These are phyloP conservation scores for Myotis myotis DNA, from an alignment of 2,797 vertebrate genomes.

Conservation along the genomic window DNA sequence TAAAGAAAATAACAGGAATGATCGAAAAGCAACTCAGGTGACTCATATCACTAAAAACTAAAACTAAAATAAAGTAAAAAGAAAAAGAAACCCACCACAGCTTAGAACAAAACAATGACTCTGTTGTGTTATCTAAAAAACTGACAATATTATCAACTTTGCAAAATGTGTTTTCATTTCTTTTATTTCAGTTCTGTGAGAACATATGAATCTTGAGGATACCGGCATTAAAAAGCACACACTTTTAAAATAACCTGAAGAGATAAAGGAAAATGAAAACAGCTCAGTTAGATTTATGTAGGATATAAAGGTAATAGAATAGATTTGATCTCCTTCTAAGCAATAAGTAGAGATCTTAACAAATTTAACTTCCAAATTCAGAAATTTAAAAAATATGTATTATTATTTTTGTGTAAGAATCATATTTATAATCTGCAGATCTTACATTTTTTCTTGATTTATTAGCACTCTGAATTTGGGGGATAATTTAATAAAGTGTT, in stretches of 20 bases:
- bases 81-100: background rate
- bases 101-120: background rate
- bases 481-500: slow-evolving; percentile 18
- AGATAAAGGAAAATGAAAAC: slow-evolving; percentile 3
- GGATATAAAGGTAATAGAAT: background rate
- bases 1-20: background rate
- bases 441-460: slow-evolving; percentile 10
- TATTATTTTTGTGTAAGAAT: background rate
- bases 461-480: background rate
- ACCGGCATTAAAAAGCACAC: background rate
- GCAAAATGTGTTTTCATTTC: slow-evolving; percentile 5
- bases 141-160: background rate
- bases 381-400: background rate
- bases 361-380: slow-evolving; percentile 16
- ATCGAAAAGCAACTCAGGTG: background rate
- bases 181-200: background rate
- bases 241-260: background rate
- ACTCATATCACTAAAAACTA: background rate
- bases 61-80: background rate
- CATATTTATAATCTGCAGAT: background rate
- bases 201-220: background rate
- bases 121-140: background rate
- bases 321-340: background rate
- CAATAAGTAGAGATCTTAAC: background rate
- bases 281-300: background rate